Conservation (phyloP, 2,113 vertebrate species). For the Manacus vitellinus region DNA sequence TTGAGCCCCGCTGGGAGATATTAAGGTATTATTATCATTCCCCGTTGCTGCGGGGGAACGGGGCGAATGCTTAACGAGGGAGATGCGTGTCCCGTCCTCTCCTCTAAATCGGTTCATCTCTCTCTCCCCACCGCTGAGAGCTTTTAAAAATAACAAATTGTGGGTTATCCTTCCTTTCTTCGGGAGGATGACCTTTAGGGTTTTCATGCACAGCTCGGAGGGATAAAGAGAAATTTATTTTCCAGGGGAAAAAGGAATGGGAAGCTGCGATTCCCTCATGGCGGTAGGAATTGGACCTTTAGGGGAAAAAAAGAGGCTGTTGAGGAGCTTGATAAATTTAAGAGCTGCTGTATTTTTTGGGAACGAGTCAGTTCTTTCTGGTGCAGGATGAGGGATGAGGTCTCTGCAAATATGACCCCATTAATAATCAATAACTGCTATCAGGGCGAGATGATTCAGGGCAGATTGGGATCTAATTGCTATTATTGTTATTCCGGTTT, state of each 20-base stretch:
- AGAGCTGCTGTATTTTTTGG: accelerated
- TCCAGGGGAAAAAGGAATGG: background rate
- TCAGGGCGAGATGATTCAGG: background rate
- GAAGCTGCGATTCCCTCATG: accelerated
- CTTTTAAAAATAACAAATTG: slow-evolving; percentile 2
- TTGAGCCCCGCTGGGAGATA: background rate
- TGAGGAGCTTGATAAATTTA: background rate
- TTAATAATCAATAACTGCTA: slow-evolving; percentile 30
- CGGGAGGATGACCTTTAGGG: background rate
- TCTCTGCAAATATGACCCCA: background rate
- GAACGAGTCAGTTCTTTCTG: background rate
- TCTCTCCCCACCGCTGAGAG: background rate
- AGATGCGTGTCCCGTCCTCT: background rate
- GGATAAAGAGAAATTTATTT: background rate
- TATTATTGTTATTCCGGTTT: slow-evolving; percentile 26
- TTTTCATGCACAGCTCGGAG: accelerated
- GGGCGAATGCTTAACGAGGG: slow-evolving; percentile 6
- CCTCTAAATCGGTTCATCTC: background rate
- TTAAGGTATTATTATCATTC: slow-evolving; percentile 30
- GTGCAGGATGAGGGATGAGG: background rate
- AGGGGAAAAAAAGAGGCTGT: background rate
- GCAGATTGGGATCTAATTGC: slow-evolving; percentile 6
- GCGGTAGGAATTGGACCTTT: background rate
- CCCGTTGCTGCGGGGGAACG: background rate
- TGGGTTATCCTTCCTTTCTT: background rate